These are phyloP conservation scores for Scaptomyza caliginosa DNA, from an alignment of 2,888 invertebrate genomes.

Conservation along the genomic window DNA sequence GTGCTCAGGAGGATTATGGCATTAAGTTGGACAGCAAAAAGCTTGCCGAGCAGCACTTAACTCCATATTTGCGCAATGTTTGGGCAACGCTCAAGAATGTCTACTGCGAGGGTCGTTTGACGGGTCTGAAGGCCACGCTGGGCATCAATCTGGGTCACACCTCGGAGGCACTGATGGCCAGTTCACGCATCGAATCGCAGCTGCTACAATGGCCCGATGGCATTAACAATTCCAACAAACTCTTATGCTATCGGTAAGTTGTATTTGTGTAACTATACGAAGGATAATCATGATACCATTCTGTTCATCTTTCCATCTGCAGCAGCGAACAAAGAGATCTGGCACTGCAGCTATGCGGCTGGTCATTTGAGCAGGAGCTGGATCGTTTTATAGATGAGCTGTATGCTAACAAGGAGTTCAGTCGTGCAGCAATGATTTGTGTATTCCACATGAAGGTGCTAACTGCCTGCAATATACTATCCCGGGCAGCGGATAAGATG, in stretches of 20 bases:
- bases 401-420: conserved; percentile 89
- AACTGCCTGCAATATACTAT: conserved; percentile 93
- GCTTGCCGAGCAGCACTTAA: conserved; percentile 91
- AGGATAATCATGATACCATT: background rate
- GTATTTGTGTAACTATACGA: background rate
- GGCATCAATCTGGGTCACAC: conserved; percentile 78
- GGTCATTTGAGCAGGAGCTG: conserved; percentile 92
- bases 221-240: conserved; percentile 81
- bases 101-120: conserved; percentile 87
- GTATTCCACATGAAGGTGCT: conserved; percentile 94
- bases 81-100: conserved; percentile 87
- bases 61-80: conserved; percentile 89
- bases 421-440: conserved; percentile 95
- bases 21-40: conserved; percentile 90
- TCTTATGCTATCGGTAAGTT: conserved; percentile 80
- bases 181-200: conserved; percentile 80
- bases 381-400: conserved; percentile 88
- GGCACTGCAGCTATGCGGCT: conserved; percentile 94
- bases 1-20: conserved; percentile 90
- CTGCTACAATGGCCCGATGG: conserved; percentile 83
- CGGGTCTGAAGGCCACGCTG: conserved; percentile 84
- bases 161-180: conserved; percentile 79
- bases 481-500: conserved; percentile 87
- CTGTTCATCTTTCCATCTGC: conserved; percentile 16
- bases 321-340: conserved; percentile 89